phyloP scores from a whole-genome alignment of 2,888 invertebrate genomes.

The Trichopoda pennipes region DNA sequence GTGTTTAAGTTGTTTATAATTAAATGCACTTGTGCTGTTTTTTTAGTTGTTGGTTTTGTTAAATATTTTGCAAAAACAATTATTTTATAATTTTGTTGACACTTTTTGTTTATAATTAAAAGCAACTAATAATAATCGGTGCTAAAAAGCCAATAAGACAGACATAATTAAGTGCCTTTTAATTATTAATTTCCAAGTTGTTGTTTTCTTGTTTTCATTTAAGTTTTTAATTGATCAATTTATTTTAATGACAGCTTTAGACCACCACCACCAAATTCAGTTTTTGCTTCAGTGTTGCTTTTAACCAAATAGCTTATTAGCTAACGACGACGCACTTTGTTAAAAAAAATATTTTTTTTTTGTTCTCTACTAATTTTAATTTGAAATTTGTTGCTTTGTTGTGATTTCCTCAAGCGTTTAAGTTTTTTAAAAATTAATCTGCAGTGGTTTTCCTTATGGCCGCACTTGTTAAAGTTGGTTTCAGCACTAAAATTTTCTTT shows the following conservation, averaged over 20 bases:
- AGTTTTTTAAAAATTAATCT: slow-evolving; percentile 20
- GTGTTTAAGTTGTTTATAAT: too few species aligned
- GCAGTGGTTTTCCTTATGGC: slow-evolving; percentile 49
- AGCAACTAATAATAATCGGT: too few species aligned
- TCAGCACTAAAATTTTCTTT: slow-evolving; percentile 61
- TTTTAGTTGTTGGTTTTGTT: too few species aligned
- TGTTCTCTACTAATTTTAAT: neutral
- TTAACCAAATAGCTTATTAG: slow-evolving; percentile 21
- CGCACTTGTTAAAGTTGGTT: slow-evolving; percentile 66
- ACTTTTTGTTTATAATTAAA: too few species aligned
- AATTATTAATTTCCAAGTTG: neutral
- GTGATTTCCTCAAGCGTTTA: slow-evolving; percentile 11
- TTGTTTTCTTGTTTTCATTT: neutral
- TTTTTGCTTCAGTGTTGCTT: neutral
- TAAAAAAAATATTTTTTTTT: too few species aligned
- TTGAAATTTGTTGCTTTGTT: neutral
- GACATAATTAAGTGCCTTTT: neutral
- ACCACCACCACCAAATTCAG: neutral
- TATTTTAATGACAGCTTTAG: slow-evolving; percentile 38
- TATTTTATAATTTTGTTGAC: too few species aligned
- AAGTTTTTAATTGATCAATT: slow-evolving; percentile 49
- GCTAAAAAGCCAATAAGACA: neutral
- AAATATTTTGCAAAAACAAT: too few species aligned
- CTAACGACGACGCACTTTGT: slow-evolving; percentile 29
- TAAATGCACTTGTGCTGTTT: too few species aligned